These are phyloP conservation scores for Drosophila virilis DNA, from an alignment of 1,140 invertebrate genomes.

Conservation along the genomic window DNA sequence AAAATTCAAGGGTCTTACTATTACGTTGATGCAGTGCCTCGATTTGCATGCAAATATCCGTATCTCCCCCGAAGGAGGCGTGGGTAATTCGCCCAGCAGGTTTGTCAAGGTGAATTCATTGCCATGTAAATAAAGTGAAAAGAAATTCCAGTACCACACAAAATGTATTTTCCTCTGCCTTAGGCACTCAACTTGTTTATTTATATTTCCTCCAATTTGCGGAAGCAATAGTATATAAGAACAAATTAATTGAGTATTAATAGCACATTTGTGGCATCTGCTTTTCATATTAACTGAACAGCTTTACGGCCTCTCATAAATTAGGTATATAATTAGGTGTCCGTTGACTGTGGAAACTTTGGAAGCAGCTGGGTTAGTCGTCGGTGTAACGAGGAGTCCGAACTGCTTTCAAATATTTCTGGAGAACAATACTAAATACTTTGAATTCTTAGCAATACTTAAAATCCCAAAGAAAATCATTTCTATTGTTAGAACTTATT, in stretches of 20 bases:
- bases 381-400: not conserved
- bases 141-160: conserved; percentile 19
- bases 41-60: conserved; percentile 18
- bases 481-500: not conserved
- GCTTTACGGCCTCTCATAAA: conserved; percentile 21
- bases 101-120: conserved; percentile 25
- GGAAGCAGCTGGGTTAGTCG: not conserved
- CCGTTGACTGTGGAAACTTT: conserved; percentile 11
- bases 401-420: not conserved
- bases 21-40: conserved; percentile 5
- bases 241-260: conserved; percentile 49
- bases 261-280: conserved; percentile 38
- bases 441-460: not conserved
- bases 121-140: conserved; percentile 11
- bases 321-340: conserved; percentile 37
- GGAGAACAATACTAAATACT: not conserved
- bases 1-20: conserved; percentile 9
- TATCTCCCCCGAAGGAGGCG: not conserved
- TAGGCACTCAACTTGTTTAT: conserved; percentile 21
- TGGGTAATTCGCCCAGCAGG: not conserved
- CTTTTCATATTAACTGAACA: conserved; percentile 36
- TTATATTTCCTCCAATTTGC: too few species aligned
- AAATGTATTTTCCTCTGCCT: conserved; percentile 28
- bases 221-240: conserved; percentile 35
- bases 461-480: not conserved